Evolutionary conservation across 2,888 invertebrate genomes (phyloP), one percentile per base, ranked within the genome.

Genomic region (Cataglyphis livida): DNA sequence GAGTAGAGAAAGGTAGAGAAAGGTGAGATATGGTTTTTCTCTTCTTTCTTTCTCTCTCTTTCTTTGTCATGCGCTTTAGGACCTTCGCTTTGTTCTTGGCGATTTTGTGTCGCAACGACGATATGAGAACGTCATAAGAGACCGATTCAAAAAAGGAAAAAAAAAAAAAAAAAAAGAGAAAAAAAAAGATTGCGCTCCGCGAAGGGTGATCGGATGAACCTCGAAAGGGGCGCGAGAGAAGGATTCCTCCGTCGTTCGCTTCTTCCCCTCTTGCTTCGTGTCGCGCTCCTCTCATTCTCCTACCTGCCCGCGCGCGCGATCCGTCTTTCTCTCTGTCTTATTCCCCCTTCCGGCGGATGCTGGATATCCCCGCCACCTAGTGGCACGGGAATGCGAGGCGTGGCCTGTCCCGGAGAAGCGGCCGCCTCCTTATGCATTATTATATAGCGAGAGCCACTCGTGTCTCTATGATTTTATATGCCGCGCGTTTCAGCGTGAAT

Each of bases 391-490:
- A 82, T 84, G 90, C 86, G 92, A 89, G 90, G 93, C 93, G 93
- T 93, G 93, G 93, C 90, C 87, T 89, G 82, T 89, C 82, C 91
- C 89, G 85, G 76, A 81, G 41, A 28, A 64, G 84, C 89, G 89
- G 88, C 93, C 94, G 93, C 94, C 94, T 91, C 93, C 94, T 94
- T 94, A 94, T 94, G 94, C 94, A 94, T 94, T 94, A 94, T 94
- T 94, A 94, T 94, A 93, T 51, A 51, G 48, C 48, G 86, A 90
- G 84, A 85, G 90, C 85, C 88, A 89, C 91, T 90, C 91, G 91
- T 91, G 91, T 90, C 91, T 93, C 92, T 94, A 94, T 94, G 94
- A 94, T 94, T 94, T 94, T 93, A 93, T 93, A 93, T 92, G 93
- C 92, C 91, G 90, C 91, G 90, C 88, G 89, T 90, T 90, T 86